Conservation (phyloP, 2,888 invertebrate genomes). For the Oligia fasciuncula region DNA sequence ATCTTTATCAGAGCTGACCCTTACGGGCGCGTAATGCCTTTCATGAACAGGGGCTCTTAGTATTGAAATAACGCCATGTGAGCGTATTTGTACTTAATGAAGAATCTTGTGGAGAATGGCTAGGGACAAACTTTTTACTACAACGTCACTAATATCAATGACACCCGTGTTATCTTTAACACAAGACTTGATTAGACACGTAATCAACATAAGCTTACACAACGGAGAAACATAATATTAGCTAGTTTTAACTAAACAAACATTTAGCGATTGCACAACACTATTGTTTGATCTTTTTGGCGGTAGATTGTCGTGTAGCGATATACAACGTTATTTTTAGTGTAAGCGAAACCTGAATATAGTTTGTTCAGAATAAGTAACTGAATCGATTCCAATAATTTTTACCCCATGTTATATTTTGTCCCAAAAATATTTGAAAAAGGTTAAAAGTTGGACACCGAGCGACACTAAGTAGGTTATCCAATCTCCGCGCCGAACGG, state of each 20-base stretch:
- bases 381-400: no score
- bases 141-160: background rate
- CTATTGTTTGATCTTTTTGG: background rate
- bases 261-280: conserved; percentile 19
- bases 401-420: no score
- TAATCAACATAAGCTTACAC: conserved; percentile 2
- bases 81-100: no score
- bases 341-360: no score
- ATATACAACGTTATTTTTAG: no score
- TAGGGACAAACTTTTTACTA: background rate
- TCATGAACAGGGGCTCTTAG: background rate
- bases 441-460: no score
- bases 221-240: background rate
- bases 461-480: no score
- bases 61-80: no score
- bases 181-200: background rate
- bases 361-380: no score
- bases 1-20: background rate
- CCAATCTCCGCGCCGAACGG: no score
- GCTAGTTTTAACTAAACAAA: background rate
- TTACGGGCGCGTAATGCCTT: background rate
- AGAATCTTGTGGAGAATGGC: background rate
- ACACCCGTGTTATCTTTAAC: background rate
- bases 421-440: no score
- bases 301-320: background rate